These are phyloP conservation scores for Carterocephalus palaemon DNA, from an alignment of 2,888 invertebrate genomes.

Conservation along the genomic window DNA sequence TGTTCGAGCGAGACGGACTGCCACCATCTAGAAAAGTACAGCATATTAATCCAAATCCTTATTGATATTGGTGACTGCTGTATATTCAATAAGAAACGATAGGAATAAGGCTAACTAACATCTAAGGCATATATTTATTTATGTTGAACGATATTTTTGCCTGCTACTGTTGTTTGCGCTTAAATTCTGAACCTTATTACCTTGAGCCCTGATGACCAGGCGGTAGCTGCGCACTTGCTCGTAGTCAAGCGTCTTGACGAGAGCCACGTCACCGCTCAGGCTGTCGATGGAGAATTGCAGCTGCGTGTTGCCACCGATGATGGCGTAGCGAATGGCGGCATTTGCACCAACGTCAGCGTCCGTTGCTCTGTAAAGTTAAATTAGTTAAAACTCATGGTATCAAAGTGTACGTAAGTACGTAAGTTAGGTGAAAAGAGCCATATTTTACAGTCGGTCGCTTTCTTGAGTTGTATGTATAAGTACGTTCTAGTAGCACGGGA, in stretches of 20 bases:
- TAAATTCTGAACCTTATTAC: no score
- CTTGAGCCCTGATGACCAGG: constrained; percentile 94
- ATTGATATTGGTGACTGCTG: no score
- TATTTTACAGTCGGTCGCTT: no score
- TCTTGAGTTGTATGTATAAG: no score
- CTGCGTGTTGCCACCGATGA: constrained; percentile 96
- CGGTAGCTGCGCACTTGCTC: constrained; percentile 91
- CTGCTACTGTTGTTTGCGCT: no score
- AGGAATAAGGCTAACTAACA: no score
- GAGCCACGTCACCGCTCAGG: constrained; percentile 91
- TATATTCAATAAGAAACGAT: no score
- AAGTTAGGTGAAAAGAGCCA: constrained; percentile 1
- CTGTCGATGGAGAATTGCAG: constrained; percentile 97
- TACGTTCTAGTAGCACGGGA: no score
- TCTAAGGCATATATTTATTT: not conserved
- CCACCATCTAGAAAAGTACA: constrained; percentile 90
- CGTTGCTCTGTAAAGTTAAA: constrained; percentile 84
- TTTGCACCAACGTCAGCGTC: constrained; percentile 96
- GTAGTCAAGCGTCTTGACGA: constrained; percentile 93
- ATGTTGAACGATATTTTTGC: no score
- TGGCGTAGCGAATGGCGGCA: constrained; percentile 94
- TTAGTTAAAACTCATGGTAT: no score
- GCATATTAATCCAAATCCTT: no score
- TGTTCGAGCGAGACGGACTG: constrained; percentile 94
- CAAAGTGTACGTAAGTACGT: no score